Base-by-base conservation (phyloP, 2,113 vertebrate genomes). In the Castor canadensis region DNA sequence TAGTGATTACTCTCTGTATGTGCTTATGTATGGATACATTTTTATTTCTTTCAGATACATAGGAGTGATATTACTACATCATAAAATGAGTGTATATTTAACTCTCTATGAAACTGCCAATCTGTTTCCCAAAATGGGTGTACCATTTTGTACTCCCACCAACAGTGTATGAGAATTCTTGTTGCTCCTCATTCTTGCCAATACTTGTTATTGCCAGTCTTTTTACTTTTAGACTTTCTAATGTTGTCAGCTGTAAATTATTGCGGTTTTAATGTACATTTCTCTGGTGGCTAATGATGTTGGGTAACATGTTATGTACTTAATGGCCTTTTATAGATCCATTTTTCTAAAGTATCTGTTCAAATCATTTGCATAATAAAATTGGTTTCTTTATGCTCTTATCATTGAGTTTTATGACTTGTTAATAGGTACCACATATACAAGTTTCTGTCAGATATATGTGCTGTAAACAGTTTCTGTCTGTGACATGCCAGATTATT, bases 141-240 rank as follows among this genome's bases (percentile, higher is more conserved):
- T 45, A 11, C 1, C 30, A 85, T 67, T 96, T 89, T n/a, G n/a
- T n/a, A n/a, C n/a, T n/a, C n/a, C n/a, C n/a, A n/a, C n/a, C n/a
- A n/a, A n/a, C n/a, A n/a, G n/a, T n/a, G n/a, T n/a, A n/a, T n/a
- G n/a, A n/a, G 47, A 60, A 62, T 40, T 72, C 47, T 43, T 24
- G 30, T 47, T 35, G 19, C 5, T 24, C 11, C 9, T n/a, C 1
- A 5, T 92, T n/a, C 56, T 85, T 69, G 19, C 17, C 43, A 56
- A 43, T 73, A 38, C 28, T 91, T 73, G 19, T 83, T 77, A 62
- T 60, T 92, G 5, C 62, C n/a, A 54, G 19, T 77, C 5, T 89
- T 38, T 96, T 88, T 52, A 93, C 94, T 54, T 79, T 73, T 64
- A 79, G 8, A 35, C 52, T 87, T 30, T 87, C 56, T 60, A 19